Base-by-base conservation (phyloP, 2,113 vertebrate species). In the Tiliqua scincoides region DNA sequence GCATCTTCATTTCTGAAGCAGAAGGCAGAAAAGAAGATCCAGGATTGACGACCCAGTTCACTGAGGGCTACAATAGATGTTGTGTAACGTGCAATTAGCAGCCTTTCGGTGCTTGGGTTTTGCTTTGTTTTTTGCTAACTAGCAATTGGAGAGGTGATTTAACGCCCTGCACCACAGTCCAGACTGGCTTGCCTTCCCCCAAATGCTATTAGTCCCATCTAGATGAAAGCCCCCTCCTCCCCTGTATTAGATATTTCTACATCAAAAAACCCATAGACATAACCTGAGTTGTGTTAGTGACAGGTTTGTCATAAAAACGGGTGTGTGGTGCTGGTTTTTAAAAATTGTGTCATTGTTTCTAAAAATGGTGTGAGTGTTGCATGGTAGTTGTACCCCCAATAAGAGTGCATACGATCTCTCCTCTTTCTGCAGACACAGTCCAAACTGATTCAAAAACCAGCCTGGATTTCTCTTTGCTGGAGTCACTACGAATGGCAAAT, bases 381-480 rank as follows among this genome's bases (percentile, higher is more conserved):
- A 21, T 9, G 43, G 18, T 67, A 37, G 52, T 54, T 6, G 27
- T 9, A 21, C 48, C 17, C 2, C 27, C 25, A 62, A 40, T 70
- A 67, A 78, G 54, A 70, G 23, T 8, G 3, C 40, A 5, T 27
- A 54, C 32, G 72, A 10, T 62, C 18, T 43, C 11, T 52, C 17
- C 1, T 84, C 0, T 35, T 74, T 59, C 83, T 91, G 59, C 86
- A 97, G 96, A 92, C 35, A 92, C 96, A 20, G 1, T 90, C 23
- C 95, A 95, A 92, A 86, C 82, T 0, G 96, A 97, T 40, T 85
- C 93, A 88, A 97, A 94, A 77, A 89, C 0, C 79, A 40, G 3
- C 79, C 71, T 92, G 48, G 96, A 97, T 2, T 67, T 91, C 79
- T 91, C 65, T 65, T 96, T 95, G 94, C 35, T 96, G 84, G 96